Evolutionary conservation across 2,888 invertebrate genomes (phyloP), one percentile per base, ranked within the genome.

Genomic region (Hydriomena furcata): DNA sequence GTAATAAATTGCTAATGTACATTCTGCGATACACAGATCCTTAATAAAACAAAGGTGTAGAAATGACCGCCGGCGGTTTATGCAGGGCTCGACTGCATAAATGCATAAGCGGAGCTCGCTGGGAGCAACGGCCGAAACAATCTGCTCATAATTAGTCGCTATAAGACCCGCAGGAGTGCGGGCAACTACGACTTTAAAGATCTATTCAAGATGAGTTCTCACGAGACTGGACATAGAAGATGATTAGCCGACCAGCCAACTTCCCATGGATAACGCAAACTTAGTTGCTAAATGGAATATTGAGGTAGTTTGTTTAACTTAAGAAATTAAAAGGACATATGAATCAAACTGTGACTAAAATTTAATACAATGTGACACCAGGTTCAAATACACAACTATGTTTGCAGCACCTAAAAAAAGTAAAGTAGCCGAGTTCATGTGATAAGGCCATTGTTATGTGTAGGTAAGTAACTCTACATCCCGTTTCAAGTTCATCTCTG

Each of bases 111-210:
- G 60, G 66, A 65, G 55, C 58, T 57, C 31, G 44, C 58, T 38
- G 59, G 69, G 82, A 71, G 79, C 82, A 81, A 74, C 65, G 82
- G 71, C 77, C 82, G 66, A 61, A 68, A 76, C 75, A 77, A 76
- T 76, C 77, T 73, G 67, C 70, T 66, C 68, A 74, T 77, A 82
- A 82, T 80, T 81, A 82, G 78, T 74, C 68, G 61, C 63, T 63
- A 64, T 63, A 65, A 63, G 58, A 67, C 56, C 65, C 50, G 55
- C 63, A 53, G 51, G 48, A 57, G 58, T 55, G 56, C 61, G 63
- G 63, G 57, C n/a, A n/a, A n/a, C n/a, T n/a, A n/a, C n/a, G 55
- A 60, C 55, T 49, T 57, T 62, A 63, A 55, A 65, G 67, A 69
- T 67, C 65, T 66, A 57, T 65, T 54, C 53, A 52, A 71, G 69